Evolutionary conservation across 1,140 invertebrate species (phyloP), one percentile per base, ranked within the genome.

Genomic region (Diploscapter pachys): DNA sequence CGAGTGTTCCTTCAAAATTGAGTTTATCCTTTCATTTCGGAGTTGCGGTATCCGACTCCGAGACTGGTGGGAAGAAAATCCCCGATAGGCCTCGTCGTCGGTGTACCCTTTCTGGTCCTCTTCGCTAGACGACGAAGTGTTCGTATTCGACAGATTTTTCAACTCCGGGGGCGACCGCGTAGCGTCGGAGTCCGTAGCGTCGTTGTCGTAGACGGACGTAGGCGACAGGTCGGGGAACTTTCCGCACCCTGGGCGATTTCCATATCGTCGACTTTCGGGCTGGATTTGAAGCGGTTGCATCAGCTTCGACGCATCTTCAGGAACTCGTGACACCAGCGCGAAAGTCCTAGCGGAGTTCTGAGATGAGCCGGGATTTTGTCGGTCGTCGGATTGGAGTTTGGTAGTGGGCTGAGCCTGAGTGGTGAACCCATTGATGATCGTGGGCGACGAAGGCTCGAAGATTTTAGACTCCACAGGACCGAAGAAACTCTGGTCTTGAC

Each of bases 391-490:
- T 5, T 56, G 59, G 31, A 61, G 68, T 52, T 59, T 70, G 53
- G 59, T 70, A 31, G 59, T 61, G 5, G 68, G 59, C 6, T 70
- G 68, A 70, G 56, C 56, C n/a, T 70, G 59, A 70, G 56, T 70
- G 4, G 68, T 70, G 68, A 70, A 70, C 11, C 68, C 68, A 70
- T 70, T 70, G 48, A 70, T 70, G 49, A 70, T 59, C 59, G 68
- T 70, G 51, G 68, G 68, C 59, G 56, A 56, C 3, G 68, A 70
- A 3, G 56, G 68, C 11, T 70, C 63, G 52, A 49, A 70, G 4
- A 70, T 59, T 70, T 70, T 70, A 3, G 68, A 70, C 56, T 70
- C 68, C 4, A 70, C 68, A 13, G 68, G 68, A 13, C 68, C 63
- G 31, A 70, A 70, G 3, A 70, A 52, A 13, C 68, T 59, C 31